Percentiles rank a stretch among this genome's conserved stretches.
Evolutionary conservation across 2,888 invertebrate genomes (phyloP).

Genomic region (Micoletzkya japonica): DNA sequence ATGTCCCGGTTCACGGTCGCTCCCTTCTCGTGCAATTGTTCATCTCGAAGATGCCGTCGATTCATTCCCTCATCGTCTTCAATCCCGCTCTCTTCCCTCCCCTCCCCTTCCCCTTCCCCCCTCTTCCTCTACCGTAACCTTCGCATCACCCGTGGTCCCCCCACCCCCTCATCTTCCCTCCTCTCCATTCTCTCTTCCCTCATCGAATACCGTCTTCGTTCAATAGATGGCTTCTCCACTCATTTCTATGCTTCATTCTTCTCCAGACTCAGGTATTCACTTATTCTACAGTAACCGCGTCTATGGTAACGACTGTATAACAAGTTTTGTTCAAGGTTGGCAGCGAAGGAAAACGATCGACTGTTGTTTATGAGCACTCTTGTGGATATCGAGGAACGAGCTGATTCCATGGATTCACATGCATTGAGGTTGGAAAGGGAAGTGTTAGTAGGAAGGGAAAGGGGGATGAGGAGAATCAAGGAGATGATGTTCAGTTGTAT

Average conservation of each 20-base stretch:
- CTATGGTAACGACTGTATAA: too few relatives aligned
- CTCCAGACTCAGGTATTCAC: too few relatives aligned
- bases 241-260: too few relatives aligned
- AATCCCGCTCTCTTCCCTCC: background rate
- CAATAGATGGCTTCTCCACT: too few relatives aligned
- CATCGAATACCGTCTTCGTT: too few relatives aligned
- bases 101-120: background rate
- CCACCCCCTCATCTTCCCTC: background rate
- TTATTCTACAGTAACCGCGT: too few relatives aligned
- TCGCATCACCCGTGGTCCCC: background rate
- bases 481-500: background rate
- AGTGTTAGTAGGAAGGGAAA: background rate
- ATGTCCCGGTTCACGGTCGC: background rate
- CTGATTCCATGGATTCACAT: background rate
- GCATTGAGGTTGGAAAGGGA: background rate
- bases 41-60: conserved; percentile 16
- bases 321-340: background rate
- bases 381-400: background rate
- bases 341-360: background rate
- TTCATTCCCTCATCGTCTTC: conserved; percentile 19
- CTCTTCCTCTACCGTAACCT: conserved; percentile 37
- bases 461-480: background rate
- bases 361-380: background rate
- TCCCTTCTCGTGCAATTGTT: conserved; percentile 29
- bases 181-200: background rate